phyloP scores from a whole-genome alignment of 2,888 invertebrate genomes.

The Himalopsyche kuldschensis region DNA sequence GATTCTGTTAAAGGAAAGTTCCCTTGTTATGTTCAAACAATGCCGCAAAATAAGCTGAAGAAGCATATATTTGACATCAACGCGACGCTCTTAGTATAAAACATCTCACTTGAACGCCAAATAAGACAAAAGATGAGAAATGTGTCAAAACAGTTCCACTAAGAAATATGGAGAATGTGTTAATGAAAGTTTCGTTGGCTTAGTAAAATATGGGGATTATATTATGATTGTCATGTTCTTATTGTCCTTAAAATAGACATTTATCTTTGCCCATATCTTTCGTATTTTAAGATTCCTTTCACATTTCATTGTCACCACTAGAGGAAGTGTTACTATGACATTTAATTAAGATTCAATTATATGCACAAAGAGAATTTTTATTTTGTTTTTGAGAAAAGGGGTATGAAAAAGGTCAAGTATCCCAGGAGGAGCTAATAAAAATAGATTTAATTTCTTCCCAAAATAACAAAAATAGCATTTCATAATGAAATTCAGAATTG shows the following conservation, averaged over 20 bases:
- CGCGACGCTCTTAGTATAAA: background rate
- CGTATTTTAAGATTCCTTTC: background rate
- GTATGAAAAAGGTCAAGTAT: background rate
- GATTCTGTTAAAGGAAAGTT: background rate
- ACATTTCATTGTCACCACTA: background rate
- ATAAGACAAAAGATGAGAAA: constrained; percentile 1
- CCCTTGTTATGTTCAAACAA: background rate
- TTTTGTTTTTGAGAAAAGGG: background rate
- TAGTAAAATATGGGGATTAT: background rate
- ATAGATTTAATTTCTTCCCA: background rate
- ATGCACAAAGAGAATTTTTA: background rate
- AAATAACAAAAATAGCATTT: too few species aligned
- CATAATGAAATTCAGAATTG: too few species aligned
- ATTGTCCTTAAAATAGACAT: background rate
- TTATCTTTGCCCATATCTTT: background rate
- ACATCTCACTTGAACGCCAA: background rate
- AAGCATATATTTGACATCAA: background rate
- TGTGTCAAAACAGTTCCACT: constrained; percentile 7
- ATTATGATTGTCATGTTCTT: background rate
- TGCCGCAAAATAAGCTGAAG: background rate
- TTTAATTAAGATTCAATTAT: background rate
- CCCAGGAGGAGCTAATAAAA: background rate
- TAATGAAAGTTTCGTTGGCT: background rate
- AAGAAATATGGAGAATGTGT: background rate
- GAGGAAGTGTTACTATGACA: background rate